Evolutionary conservation across 2,888 invertebrate genomes (phyloP).

Genomic region (Oxystoma pomonae): DNA sequence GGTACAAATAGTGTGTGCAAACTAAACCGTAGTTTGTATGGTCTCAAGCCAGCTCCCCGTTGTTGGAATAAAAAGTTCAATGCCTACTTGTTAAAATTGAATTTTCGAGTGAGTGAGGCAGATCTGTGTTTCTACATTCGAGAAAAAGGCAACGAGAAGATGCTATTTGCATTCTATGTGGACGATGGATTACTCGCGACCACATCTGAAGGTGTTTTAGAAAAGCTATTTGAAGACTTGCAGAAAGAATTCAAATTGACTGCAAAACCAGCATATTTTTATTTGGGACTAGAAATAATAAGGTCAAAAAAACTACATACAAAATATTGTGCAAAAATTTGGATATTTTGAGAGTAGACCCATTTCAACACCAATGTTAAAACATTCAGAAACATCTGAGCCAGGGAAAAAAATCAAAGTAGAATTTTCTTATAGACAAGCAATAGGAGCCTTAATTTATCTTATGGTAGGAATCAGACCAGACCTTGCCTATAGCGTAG

Average conservation of each 20-base stretch:
- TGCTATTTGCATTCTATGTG: background rate
- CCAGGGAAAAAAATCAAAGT: background rate
- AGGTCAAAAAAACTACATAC: too few relatives aligned
- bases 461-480: too few relatives aligned
- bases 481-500: too few relatives aligned
- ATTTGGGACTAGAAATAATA: too few relatives aligned
- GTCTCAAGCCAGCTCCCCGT: background rate
- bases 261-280: background rate
- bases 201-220: background rate
- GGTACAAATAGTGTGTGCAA: background rate
- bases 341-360: background rate
- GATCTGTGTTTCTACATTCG: background rate
- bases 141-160: background rate
- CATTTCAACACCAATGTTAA: background rate
- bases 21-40: background rate
- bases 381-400: background rate
- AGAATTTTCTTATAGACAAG: background rate
- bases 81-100: background rate
- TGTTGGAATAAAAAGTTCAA: background rate
- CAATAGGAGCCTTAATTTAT: background rate
- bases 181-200: background rate
- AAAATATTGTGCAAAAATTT: background rate
- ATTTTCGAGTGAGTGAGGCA: background rate
- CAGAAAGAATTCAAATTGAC: background rate
- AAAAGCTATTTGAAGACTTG: background rate